These are phyloP conservation scores for Polypterus bichir DNA, from an alignment of 2,113 vertebrate genomes.

Conservation along the genomic window DNA sequence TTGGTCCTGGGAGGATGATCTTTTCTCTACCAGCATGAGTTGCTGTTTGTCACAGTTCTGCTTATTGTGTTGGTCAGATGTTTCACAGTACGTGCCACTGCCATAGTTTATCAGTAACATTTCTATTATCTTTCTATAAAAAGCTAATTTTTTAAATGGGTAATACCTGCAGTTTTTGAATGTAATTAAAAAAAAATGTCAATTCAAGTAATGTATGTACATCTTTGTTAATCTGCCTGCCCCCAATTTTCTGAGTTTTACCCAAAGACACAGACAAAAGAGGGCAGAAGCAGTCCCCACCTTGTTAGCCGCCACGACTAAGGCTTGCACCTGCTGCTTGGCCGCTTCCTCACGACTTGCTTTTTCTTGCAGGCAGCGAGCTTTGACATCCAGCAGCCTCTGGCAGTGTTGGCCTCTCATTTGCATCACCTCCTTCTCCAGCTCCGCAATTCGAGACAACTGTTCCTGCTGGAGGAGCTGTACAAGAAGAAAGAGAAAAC, in stretches of 20 bases:
- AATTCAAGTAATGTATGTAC: background rate
- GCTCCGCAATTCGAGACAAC: slow-evolving; percentile 22
- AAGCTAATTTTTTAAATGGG: background rate
- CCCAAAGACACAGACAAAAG: background rate
- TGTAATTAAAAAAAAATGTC: background rate
- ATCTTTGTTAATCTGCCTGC: background rate
- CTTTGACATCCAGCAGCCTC: slow-evolving; percentile 21
- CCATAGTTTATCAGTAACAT: background rate
- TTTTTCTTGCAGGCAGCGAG: slow-evolving; percentile 26
- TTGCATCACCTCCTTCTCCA: slow-evolving; percentile 30
- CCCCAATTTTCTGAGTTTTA: too few relatives aligned
- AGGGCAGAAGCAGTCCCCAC: slow-evolving; percentile 5
- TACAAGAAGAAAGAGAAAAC: background rate
- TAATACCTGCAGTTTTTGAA: too few relatives aligned
- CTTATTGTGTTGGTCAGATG: too few relatives aligned
- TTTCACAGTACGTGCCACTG: too few relatives aligned
- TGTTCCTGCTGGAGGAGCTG: slow-evolving; percentile 36
- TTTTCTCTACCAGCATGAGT: too few relatives aligned
- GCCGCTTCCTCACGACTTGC: slow-evolving; percentile 24
- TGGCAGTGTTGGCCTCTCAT: slow-evolving; percentile 13
- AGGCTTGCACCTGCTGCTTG: slow-evolving; percentile 6
- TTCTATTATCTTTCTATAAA: background rate
- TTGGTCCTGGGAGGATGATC: too few relatives aligned
- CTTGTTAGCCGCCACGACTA: slow-evolving; percentile 22
- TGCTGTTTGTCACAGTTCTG: too few relatives aligned